phyloP scores from a whole-genome alignment of 2,888 invertebrate genomes.

The Watsonalla binaria region DNA sequence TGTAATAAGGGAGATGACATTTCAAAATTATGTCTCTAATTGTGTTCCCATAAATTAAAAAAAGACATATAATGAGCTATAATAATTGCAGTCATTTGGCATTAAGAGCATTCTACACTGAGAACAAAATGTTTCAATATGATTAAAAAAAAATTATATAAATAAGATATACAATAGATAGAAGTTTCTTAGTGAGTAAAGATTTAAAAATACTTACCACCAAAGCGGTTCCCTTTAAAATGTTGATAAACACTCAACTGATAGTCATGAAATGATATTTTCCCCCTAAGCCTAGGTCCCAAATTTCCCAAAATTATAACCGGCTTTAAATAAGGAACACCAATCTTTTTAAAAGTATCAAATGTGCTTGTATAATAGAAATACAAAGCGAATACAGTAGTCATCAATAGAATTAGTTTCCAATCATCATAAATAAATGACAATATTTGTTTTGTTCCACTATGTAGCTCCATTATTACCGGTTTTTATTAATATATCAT shows the following conservation, averaged over 20 bases:
- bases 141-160: background rate
- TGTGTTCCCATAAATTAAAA: no score
- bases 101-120: background rate
- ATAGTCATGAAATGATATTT: conserved; percentile 66
- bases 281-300: conserved; percentile 55
- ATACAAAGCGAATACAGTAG: conserved; percentile 48
- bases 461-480: conserved; percentile 32
- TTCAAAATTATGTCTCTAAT: no score
- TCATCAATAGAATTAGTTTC: conserved; percentile 49
- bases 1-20: no score
- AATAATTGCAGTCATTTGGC: no score
- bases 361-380: conserved; percentile 66
- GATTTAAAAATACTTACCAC: conserved; percentile 48
- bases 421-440: conserved; percentile 50
- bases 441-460: conserved; percentile 35
- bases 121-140: background rate
- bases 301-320: conserved; percentile 70
- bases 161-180: background rate
- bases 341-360: conserved; percentile 65
- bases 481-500: no score
- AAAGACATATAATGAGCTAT: no score
- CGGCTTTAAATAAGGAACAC: conserved; percentile 63
- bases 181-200: background rate
- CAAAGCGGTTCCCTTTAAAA: conserved; percentile 66
- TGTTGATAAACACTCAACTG: conserved; percentile 63